Evolutionary conservation across 2,113 vertebrate species (phyloP).

Genomic region (Oceanites oceanicus): DNA sequence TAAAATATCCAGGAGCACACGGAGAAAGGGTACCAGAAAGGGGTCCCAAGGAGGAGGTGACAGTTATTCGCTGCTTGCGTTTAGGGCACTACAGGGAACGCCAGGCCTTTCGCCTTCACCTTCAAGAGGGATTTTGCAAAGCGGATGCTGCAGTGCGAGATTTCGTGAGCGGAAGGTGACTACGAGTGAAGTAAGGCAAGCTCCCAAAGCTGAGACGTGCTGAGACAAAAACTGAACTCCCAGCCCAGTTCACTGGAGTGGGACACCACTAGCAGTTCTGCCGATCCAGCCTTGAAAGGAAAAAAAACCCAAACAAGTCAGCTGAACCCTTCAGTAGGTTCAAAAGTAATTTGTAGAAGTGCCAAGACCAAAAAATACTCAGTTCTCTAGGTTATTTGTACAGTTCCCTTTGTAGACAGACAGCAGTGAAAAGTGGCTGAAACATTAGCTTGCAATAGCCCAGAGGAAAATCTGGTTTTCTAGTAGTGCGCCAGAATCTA

Average conservation of each 20-base stretch:
- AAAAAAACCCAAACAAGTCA: background rate
- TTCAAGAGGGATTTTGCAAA: background rate
- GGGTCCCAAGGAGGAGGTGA: background rate
- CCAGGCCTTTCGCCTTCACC: background rate
- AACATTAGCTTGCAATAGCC: background rate
- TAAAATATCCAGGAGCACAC: background rate
- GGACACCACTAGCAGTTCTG: background rate
- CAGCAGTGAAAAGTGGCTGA: background rate
- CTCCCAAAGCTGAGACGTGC: no score
- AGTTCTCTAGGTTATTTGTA: background rate
- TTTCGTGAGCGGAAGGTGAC: background rate
- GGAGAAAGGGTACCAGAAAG: background rate
- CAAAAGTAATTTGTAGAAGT: background rate
- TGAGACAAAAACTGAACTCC: no score
- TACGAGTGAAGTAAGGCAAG: background rate
- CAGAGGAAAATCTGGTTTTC: background rate
- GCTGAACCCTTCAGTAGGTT: background rate
- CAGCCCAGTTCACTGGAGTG: background rate
- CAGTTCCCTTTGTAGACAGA: background rate
- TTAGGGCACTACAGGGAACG: background rate
- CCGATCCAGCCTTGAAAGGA: background rate
- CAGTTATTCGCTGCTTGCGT: background rate
- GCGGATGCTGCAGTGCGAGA: background rate
- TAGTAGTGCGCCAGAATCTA: background rate
- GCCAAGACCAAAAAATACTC: background rate